Base-by-base conservation (phyloP, 2,113 vertebrate species). In the Condylura cristata region DNA sequence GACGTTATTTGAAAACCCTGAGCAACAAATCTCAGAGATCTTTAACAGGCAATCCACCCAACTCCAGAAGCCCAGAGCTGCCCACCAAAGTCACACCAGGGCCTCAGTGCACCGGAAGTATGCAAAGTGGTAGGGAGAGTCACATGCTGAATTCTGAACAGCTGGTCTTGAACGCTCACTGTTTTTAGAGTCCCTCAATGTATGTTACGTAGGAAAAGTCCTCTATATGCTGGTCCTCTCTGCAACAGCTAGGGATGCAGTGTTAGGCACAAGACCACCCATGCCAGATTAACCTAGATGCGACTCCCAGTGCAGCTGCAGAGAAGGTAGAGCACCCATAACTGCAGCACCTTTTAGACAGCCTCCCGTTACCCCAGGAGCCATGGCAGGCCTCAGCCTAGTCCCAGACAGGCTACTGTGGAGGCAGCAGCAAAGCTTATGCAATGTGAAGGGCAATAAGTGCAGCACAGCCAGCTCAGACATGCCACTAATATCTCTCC, bases 121-220 rank as follows among this genome's bases (percentile, higher is more conserved):
- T 60, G 39, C 65, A 70, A 94, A 82, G 28, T 8, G 18, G n/a
- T 61, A 48, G 26, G 22, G 60, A 79, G 61, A 79, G 60, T 70
- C 22, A n/a, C 8, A 37, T 72, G 44, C 5, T 46, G 41, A 72
- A 41, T 81, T 92, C 34, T 26, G 72, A 53, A 41, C 22, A 88
- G 37, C 87, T 48, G 58, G 51, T 84, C 11, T 72, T 83, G 63
- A 96, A 89, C 46, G 30, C 46, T n/a, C 7, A 65, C 22, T 1
- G 28, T 65, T 95, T 89, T 88, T 61, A 60, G n/a, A 86, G 44
- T 18, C 32, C 58, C 80, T 93, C 82, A 92, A 86, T 79, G n/a
- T 34, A 74, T 0, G 18, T 60, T 79, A 61, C 70, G 71, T 22
- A 68, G 28, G 86, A 14, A 87, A 80, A 68, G 14, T 32, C 16